Percentiles rank a stretch among this genome's conserved stretches.
These are phyloP conservation scores for Troilus luridus DNA, from an alignment of 2,888 invertebrate genomes.

Conservation along the genomic window DNA sequence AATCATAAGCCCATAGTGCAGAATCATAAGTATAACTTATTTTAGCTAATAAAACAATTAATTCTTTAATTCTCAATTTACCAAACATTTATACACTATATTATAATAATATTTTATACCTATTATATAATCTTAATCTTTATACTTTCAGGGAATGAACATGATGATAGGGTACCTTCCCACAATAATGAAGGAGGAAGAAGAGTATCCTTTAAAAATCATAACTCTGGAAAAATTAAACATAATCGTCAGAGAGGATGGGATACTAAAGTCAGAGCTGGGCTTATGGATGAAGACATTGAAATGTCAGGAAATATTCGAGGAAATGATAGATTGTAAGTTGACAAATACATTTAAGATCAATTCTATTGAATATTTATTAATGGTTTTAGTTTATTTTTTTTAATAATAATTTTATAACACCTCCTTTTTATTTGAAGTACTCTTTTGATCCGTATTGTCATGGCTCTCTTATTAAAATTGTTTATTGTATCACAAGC, in stretches of 20 bases:
- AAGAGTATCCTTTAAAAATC: conserved; percentile 64
- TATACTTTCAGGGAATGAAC: conserved; percentile 51
- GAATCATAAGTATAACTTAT: too few relatives aligned
- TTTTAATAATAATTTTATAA: neutral
- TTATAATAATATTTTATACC: too few relatives aligned
- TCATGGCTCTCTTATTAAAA: neutral
- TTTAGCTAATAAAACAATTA: too few relatives aligned
- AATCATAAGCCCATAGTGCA: too few relatives aligned
- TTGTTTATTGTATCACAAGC: too few relatives aligned
- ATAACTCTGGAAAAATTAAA: conserved; percentile 64
- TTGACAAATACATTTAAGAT: neutral
- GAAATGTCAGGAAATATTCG: conserved; percentile 72
- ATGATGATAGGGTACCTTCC: conserved; percentile 40
- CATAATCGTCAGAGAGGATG: conserved; percentile 70
- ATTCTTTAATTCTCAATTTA: too few relatives aligned
- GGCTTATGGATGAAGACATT: conserved; percentile 76
- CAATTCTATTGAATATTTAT: neutral
- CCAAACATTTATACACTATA: too few relatives aligned
- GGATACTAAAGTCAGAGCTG: conserved; percentile 70
- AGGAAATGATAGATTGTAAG: conserved; percentile 52
- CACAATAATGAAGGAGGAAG: conserved; percentile 54
- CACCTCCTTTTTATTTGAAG: neutral
- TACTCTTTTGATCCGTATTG: neutral
- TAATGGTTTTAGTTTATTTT: neutral
- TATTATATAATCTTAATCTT: neutral